These are phyloP conservation scores for Ophioderma brevispina DNA, from an alignment of 35 echinoderm and acorn worm genomes.

Conservation along the genomic window DNA sequence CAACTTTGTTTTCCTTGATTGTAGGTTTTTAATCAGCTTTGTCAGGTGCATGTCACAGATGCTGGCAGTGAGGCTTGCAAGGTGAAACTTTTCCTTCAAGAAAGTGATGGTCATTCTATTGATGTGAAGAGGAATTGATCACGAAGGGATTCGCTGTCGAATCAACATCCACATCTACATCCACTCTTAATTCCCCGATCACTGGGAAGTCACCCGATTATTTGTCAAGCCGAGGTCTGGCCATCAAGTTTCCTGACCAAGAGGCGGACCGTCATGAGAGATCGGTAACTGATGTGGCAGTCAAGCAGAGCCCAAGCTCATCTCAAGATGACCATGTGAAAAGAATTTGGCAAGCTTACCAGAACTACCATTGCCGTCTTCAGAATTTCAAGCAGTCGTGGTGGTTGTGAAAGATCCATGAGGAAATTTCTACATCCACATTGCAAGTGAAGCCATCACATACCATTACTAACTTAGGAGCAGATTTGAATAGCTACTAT, in stretches of 20 bases:
- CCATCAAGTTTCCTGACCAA: neutral
- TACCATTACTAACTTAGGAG: neutral
- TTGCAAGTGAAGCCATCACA: neutral
- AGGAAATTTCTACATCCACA: neutral
- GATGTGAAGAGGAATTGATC: neutral
- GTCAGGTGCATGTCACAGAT: neutral
- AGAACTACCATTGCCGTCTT: neutral
- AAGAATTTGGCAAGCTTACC: neutral
- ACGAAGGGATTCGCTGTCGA: neutral
- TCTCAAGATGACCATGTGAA: no score
- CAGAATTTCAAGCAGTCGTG: neutral
- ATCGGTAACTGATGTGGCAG: neutral
- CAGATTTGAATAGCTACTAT: neutral
- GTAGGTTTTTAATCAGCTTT: neutral
- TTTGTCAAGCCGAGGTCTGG: neutral
- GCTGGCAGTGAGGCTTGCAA: neutral
- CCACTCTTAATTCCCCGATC: neutral
- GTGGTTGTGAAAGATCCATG: neutral
- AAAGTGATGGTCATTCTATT: neutral
- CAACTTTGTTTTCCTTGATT: neutral
- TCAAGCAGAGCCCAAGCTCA: no score
- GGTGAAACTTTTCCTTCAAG: neutral
- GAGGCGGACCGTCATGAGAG: no score
- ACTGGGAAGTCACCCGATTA: neutral
- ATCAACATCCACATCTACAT: neutral